A percentile compares a stretch with the other conserved stretches of the same genome.
These are phyloP conservation scores for Oopsacas minuta DNA, from an alignment of 37 sponge, comb jelly and placozoan genomes.

Conservation along the genomic window DNA sequence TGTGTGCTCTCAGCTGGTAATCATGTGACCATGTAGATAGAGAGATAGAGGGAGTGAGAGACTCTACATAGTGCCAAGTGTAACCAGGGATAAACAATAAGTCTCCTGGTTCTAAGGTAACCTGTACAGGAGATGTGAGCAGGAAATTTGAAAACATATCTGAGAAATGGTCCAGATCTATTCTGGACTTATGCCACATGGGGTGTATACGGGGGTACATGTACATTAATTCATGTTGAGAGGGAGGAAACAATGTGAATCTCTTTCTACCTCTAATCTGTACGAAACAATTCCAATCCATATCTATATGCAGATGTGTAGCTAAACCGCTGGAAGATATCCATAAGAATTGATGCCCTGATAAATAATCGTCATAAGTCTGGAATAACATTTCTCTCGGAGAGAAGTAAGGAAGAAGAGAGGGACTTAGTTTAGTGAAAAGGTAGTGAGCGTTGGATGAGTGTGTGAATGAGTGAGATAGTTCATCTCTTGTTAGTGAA, in stretches of 20 bases:
- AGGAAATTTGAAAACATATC: neutral
- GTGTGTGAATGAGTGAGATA: slow-evolving; percentile 38
- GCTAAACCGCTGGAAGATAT: slow-evolving; percentile 77
- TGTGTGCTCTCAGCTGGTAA: slow-evolving; percentile 62
- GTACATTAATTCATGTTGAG: slow-evolving; percentile 57
- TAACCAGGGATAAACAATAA: slow-evolving; percentile 73
- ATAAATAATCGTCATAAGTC: slow-evolving; percentile 32
- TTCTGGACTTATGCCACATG: slow-evolving; percentile 83
- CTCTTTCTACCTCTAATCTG: slow-evolving; percentile 61
- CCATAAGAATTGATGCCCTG: slow-evolving; percentile 67
- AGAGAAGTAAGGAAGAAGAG: slow-evolving; percentile 31
- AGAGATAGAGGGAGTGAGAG: slow-evolving; percentile 65
- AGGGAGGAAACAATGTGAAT: slow-evolving; percentile 68
- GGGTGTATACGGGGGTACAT: slow-evolving; percentile 74
- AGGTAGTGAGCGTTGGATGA: slow-evolving; percentile 52
- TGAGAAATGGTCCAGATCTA: slow-evolving; percentile 35
- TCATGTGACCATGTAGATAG: slow-evolving; percentile 93
- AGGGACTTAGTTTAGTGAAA: slow-evolving; percentile 39
- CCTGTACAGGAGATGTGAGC: slow-evolving; percentile 33
- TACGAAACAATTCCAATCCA: slow-evolving; percentile 75
- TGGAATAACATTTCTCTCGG: slow-evolving; percentile 36
- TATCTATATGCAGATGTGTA: slow-evolving; percentile 80
- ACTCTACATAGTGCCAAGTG: slow-evolving; percentile 87
- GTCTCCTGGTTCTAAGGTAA: slow-evolving; percentile 61
- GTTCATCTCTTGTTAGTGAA: slow-evolving; percentile 45